Evolutionary conservation across 2,888 invertebrate species (phyloP), one percentile per base, ranked within the genome.

Genomic region (Copidosoma aretas): DNA sequence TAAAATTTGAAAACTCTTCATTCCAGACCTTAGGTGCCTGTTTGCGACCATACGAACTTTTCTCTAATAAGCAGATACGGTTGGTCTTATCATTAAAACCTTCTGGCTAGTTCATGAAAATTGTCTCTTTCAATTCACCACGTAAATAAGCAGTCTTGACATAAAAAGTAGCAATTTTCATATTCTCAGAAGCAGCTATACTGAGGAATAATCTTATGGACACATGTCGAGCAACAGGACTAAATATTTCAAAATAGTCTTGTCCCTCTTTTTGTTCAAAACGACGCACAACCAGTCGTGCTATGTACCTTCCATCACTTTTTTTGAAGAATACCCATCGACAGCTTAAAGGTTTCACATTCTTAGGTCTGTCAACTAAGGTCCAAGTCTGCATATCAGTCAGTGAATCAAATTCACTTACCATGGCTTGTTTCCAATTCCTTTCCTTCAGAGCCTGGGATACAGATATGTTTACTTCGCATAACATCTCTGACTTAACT

Each of bases 221-320:
- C n/a, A 60, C 70, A 58, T 75, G 62, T 60, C 72, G 71, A 52
- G 74, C 77, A 15, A 78, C 77, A 58, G 78, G 76, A 71, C 76
- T 79, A 19, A 24, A 61, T 5, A 32, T 25, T 69, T 79, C 74
- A 43, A 60, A 64, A 54, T 74, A 79, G 22, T 77, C 78, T 54
- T 76, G 68, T 41, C 75, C 76, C 19, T 73, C 32, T 32, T 73
- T 64, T 68, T 78, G 76, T 22, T 54, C 21, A 4, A 19, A 54
- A 21, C 24, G 2, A 14, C 54, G 4, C 10, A 22, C 54, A 21
- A 54, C 24, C 4, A 5, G 21, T 3, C 54, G 15, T 15, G 54
- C 54, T 19, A 10, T 54, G 5, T 22, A 54, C 5, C 22, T 19
- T 22, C 21, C 21, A 54, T 54, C 24, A 19, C 14, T 22, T 22